Base-by-base conservation (phyloP, 2,113 vertebrate species). In the Cynocephalus volans region DNA sequence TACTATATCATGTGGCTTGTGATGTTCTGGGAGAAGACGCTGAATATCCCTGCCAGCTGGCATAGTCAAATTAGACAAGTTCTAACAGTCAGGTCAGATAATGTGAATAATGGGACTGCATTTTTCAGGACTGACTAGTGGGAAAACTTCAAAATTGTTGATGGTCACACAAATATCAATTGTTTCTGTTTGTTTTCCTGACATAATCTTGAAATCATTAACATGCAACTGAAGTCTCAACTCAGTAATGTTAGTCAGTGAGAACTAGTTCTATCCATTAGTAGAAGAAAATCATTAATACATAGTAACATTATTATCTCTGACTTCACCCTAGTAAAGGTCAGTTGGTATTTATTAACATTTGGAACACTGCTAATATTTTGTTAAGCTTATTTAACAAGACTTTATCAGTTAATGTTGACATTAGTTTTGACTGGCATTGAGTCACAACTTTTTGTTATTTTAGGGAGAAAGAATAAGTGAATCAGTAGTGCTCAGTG, bases 171-270 rank as follows among this genome's bases (percentile, higher is more conserved):
- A 93, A 75, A 65, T 69, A 81, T n/a, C 24, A 64, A 12, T 89
- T 64, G 36, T 83, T 77, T 73, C 33, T 84, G 18, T 56, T 45
- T 84, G 28, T 79, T 87, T 80, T 76, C 23, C 92, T 97, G 24
- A 86, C 7, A 41, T n/a, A 84, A 45, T 83, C 69, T 92, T n/a
- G 24, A 96, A 96, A 96, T 96, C n/a, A 75, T 89, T 96, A 95
- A 90, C 64, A 67, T 54, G 19, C 21, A 92, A 87, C 9, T 85
- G 8, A 85, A 82, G 50, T 89, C 58, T 52, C 28, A 79, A n/a
- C 13, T 75, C 69, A 96, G 50, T 76, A 48, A 83, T 69, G n/a
- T 19, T 60, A 69, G 36, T 89, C 21, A 13, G 26, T 70, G 13
- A 90, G 50, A 89, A 26, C 18, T 84, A 56, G 41, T 21, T 87